Evolutionary conservation across 2,888 invertebrate species (phyloP).

Genomic region (Drosophila tripunctata): DNA sequence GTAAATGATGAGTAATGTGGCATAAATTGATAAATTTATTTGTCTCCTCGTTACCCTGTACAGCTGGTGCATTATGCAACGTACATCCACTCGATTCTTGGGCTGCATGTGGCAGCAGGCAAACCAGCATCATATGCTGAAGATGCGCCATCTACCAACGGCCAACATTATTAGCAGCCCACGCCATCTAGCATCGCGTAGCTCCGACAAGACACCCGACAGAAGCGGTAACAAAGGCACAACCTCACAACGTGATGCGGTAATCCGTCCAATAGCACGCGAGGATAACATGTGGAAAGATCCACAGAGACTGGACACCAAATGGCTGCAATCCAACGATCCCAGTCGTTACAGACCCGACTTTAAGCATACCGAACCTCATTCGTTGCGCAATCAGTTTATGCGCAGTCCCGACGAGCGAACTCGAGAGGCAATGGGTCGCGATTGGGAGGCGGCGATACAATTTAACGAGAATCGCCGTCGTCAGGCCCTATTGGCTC

Average conservation of each 20-base stretch:
- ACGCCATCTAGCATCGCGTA: constrained; percentile 2
- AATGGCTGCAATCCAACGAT: constrained; percentile 48
- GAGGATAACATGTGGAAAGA: constrained; percentile 57
- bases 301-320: constrained; percentile 18
- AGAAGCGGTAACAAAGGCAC: background rate
- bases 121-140: background rate
- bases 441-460: constrained; percentile 39
- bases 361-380: constrained; percentile 50
- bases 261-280: constrained; percentile 15
- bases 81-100: constrained; percentile 21
- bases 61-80: constrained; percentile 33
- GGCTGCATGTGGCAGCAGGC: constrained; percentile 14
- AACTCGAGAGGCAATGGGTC: constrained; percentile 34
- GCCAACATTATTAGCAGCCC: background rate
- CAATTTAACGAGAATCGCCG: background rate
- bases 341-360: constrained; percentile 44
- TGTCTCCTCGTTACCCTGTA: too few species aligned
- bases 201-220: background rate
- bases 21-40: background rate
- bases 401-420: constrained; percentile 61
- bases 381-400: constrained; percentile 43
- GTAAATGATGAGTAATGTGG: constrained; percentile 1
- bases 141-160: background rate
- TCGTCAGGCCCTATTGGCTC: background rate
- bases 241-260: background rate